Conservation (phyloP, 1,140 invertebrate genomes). For the Drosophila sulfurigaster region DNA sequence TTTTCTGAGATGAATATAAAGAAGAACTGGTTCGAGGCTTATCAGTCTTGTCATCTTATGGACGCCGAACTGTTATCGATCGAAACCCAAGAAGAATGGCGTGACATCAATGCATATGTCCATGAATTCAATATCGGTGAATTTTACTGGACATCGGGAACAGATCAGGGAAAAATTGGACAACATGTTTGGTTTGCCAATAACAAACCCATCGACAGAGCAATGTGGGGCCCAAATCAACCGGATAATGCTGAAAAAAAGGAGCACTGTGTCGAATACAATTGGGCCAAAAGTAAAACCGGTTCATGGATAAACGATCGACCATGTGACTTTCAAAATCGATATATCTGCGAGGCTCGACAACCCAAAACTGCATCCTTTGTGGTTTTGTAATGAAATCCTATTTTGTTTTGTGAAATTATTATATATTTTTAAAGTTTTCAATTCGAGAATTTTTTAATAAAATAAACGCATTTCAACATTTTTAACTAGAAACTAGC, state of each 20-base stretch:
- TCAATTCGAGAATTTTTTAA: no score
- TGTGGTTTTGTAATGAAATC: conserved; percentile 16
- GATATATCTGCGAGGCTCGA: conserved; percentile 9
- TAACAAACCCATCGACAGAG: neutral
- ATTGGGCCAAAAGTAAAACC: neutral
- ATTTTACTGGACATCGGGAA: conserved; percentile 33
- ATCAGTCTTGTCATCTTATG: conserved; percentile 14
- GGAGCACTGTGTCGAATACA: conserved; percentile 24
- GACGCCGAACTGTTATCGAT: conserved; percentile 19
- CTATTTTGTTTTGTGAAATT: neutral
- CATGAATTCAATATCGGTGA: neutral
- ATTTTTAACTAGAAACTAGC: neutral
- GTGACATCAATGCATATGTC: conserved; percentile 4
- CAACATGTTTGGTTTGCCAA: conserved; percentile 26
- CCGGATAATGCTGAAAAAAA: conserved; percentile 17
- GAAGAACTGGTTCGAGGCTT: conserved; percentile 34
- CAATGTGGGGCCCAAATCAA: conserved; percentile 18
- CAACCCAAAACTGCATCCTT: conserved; percentile 15
- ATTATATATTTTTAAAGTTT: no score
- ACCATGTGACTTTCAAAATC: neutral
- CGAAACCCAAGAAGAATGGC: conserved; percentile 9
- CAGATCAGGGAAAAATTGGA: conserved; percentile 6
- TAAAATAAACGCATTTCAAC: no score
- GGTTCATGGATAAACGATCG: conserved; percentile 12
- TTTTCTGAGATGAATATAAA: conserved; percentile 5